Percentiles rank a stretch among this genome's conserved stretches.
Conservation (phyloP, 2,888 invertebrate genomes). For the Temnothorax ravouxi region DNA sequence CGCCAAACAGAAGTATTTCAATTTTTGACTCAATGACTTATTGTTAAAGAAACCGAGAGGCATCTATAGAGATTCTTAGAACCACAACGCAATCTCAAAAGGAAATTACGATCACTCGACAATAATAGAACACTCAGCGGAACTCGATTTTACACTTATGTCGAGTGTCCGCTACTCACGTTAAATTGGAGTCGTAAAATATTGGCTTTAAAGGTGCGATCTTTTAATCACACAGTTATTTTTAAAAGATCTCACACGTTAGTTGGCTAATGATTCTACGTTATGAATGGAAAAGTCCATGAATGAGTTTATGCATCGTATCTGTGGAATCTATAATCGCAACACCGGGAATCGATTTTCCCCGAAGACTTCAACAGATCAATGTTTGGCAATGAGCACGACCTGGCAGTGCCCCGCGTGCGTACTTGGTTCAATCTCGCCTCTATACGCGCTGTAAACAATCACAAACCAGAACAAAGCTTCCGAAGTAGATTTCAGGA, state of each 20-base stretch:
- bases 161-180: neutral
- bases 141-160: neutral
- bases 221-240: neutral
- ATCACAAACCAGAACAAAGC: no score
- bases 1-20: no score
- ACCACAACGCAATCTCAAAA: no score
- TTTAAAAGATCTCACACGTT: neutral
- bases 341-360: neutral
- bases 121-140: neutral
- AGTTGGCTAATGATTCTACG: neutral
- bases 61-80: neutral
- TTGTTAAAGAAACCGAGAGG: neutral
- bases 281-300: neutral
- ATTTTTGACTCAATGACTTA: neutral
- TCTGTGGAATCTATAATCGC: slow-evolving; percentile 3
- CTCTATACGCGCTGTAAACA: no score
- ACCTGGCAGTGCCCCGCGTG: no score
- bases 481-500: neutral
- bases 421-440: neutral
- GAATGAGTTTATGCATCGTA: neutral
- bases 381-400: no score
- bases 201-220: no score
- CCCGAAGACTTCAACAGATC: neutral
- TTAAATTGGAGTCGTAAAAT: neutral
- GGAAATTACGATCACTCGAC: neutral